phyloP scores from a whole-genome alignment of 2,888 invertebrate species.

The Drosophila mettleri region DNA sequence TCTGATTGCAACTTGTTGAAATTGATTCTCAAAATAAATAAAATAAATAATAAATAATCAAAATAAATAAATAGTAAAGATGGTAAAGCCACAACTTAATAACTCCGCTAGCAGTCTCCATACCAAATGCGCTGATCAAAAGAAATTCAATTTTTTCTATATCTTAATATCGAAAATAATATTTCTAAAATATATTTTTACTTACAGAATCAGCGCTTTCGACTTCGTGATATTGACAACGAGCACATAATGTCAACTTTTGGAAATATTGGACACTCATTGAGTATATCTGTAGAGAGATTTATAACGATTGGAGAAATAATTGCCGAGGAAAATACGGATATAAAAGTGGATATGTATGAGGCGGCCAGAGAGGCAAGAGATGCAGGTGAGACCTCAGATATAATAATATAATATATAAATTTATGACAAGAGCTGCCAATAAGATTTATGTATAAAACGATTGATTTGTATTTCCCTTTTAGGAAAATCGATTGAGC shows the following conservation, averaged over 20 bases:
- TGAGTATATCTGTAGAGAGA: conserved; percentile 98
- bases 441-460: background rate
- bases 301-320: conserved; percentile 99
- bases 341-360: conserved; percentile 98
- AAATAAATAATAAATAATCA: no score
- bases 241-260: conserved; percentile 73
- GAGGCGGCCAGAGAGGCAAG: conserved; percentile 99
- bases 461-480: conserved; percentile 24
- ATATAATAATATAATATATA: no score
- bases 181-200: background rate
- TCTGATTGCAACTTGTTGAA: no score
- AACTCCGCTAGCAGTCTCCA: no score
- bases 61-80: no score
- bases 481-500: conserved; percentile 95
- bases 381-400: conserved; percentile 91
- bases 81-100: no score
- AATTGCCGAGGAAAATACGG: conserved; percentile 98
- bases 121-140: no score
- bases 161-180: no score
- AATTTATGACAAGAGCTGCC: no score
- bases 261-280: conserved; percentile 95
- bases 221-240: conserved; percentile 73
- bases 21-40: no score
- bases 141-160: no score
- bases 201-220: conserved; percentile 68